A percentile compares a stretch with the other conserved stretches of the same genome.
Evolutionary conservation across 2,113 vertebrate species (phyloP).

Genomic region (Falco punctatus): DNA sequence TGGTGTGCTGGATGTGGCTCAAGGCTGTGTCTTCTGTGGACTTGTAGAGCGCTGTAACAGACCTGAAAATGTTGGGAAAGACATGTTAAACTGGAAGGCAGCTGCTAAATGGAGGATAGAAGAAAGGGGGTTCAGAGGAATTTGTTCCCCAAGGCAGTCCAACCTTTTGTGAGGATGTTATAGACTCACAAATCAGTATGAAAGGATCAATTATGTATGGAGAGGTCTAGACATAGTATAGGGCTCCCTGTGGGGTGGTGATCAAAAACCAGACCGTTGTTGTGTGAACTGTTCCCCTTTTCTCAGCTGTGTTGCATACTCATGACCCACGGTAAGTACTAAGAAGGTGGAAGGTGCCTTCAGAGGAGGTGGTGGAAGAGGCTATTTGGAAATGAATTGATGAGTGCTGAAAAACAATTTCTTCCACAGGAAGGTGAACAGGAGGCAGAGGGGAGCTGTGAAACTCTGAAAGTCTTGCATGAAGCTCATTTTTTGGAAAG

Average conservation of each 20-base stretch:
- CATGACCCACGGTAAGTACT: background rate
- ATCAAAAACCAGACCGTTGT: accelerated
- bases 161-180: background rate
- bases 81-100: background rate
- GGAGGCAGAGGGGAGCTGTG: background rate
- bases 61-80: background rate
- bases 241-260: background rate
- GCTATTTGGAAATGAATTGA: background rate
- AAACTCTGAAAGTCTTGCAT: background rate
- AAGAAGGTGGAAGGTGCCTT: background rate
- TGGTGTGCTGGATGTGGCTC: background rate
- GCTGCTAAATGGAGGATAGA: background rate
- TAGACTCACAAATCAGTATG: background rate
- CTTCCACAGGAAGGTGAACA: background rate
- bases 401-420: background rate
- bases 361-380: background rate
- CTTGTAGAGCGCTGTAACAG: background rate
- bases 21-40: background rate
- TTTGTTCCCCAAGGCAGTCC: background rate
- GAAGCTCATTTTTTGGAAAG: background rate
- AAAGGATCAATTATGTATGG: background rate
- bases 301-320: background rate
- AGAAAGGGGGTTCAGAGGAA: background rate
- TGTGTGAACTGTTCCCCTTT: background rate
- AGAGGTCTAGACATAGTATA: background rate